Evolutionary conservation across 2,888 invertebrate species (phyloP).

Genomic region (Hyposoter didymator): DNA sequence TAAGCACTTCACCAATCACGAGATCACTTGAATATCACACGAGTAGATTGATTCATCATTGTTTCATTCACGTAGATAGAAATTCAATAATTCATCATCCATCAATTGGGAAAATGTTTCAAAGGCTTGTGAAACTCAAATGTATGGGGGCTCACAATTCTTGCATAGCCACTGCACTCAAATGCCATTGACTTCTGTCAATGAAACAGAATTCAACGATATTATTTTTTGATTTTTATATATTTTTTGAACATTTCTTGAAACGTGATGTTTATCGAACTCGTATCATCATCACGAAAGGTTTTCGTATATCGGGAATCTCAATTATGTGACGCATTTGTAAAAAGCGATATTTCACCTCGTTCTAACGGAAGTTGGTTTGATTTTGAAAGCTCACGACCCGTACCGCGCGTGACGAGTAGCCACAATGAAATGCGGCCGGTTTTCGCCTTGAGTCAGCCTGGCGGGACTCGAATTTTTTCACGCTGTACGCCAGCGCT

Average conservation of each 20-base stretch:
- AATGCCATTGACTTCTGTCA: not conserved
- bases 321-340: not conserved
- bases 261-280: not conserved
- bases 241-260: not conserved
- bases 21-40: constrained; percentile 25
- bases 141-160: not conserved
- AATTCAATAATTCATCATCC: not conserved
- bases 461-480: constrained; percentile 54
- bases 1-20: constrained; percentile 52
- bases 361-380: constrained; percentile 2
- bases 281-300: not conserved
- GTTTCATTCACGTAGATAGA: not conserved
- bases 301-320: not conserved
- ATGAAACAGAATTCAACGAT: not conserved
- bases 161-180: not conserved
- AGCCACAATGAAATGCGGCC: constrained; percentile 73
- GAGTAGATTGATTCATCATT: not conserved
- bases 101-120: not conserved
- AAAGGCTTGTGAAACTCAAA: not conserved
- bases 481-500: constrained; percentile 62
- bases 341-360: not conserved
- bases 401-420: constrained; percentile 67
- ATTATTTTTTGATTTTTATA: not conserved
- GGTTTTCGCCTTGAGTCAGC: constrained; percentile 70
- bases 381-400: constrained; percentile 48